phyloP scores from a whole-genome alignment of 2,797 vertebrate genomes.

The Dallia pectoralis region DNA sequence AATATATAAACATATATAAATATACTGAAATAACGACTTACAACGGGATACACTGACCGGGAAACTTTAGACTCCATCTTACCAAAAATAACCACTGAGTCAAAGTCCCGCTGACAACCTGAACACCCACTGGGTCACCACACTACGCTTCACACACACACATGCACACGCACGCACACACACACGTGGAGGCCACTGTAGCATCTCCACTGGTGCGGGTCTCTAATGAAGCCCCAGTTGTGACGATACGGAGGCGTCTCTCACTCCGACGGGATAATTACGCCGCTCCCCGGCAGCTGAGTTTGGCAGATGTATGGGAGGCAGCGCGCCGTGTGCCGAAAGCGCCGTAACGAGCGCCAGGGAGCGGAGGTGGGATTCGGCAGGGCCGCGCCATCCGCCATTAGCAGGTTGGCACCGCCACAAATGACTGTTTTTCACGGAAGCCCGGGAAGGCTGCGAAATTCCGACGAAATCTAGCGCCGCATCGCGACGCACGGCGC shows the following conservation, averaged over 20 bases:
- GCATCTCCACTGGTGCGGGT: conserved; percentile 59
- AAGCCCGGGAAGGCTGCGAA: conserved; percentile 64
- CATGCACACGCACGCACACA: conserved; percentile 80
- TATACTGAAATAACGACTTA: no score
- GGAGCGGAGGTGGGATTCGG: conserved; percentile 83
- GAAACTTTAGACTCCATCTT: no score
- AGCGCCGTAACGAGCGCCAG: conserved; percentile 85
- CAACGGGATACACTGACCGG: no score
- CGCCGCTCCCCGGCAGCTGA: conserved; percentile 98
- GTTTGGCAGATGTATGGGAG: conserved; percentile 98
- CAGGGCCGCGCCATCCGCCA: conserved; percentile 91
- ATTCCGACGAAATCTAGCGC: conserved; percentile 78
- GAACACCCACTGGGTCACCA: not conserved
- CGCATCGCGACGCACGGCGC: not conserved
- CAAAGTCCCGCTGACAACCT: not conserved
- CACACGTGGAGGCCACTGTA: conserved; percentile 59
- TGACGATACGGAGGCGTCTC: conserved; percentile 86
- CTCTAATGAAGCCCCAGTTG: conserved; percentile 99
- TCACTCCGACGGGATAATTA: conserved; percentile 97
- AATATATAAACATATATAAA: no score
- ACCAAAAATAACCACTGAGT: not conserved
- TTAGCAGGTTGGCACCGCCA: conserved; percentile 92
- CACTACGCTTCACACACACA: conserved; percentile 75
- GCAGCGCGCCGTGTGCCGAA: conserved; percentile 78
- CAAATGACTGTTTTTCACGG: conserved; percentile 84